Percentiles rank a stretch among this genome's conserved stretches.
These are phyloP conservation scores for Neogobius melanostomus DNA, from an alignment of 2,113 vertebrate genomes.

Conservation along the genomic window DNA sequence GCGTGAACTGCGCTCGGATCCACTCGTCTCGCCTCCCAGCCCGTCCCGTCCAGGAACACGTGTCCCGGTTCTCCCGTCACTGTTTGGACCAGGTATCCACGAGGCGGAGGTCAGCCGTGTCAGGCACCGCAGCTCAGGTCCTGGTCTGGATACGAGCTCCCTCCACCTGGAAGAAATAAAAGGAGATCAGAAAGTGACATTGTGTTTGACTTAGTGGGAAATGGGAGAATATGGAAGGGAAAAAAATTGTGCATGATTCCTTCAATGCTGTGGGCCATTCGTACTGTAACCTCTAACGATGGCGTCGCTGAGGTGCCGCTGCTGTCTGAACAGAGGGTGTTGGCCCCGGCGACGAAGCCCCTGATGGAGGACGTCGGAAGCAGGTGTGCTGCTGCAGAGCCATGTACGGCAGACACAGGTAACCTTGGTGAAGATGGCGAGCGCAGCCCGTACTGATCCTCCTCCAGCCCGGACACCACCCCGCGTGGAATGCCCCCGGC, in stretches of 20 bases:
- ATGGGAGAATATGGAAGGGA: no score
- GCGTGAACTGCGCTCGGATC: slow-evolving; percentile 94
- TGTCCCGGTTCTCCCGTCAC: slow-evolving; percentile 94
- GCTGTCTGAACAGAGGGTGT: slow-evolving; percentile 96
- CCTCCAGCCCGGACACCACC: slow-evolving; percentile 89
- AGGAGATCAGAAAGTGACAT: no score
- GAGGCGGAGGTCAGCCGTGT: slow-evolving; percentile 94
- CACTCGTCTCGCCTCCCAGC: slow-evolving; percentile 99
- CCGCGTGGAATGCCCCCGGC: slow-evolving; percentile 80
- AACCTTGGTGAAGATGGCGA: slow-evolving; percentile 97
- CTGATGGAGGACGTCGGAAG: slow-evolving; percentile 92
- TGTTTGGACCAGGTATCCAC: slow-evolving; percentile 92
- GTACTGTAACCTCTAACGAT: slow-evolving; percentile 92
- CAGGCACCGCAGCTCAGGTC: slow-evolving; percentile 86
- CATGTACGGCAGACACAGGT: slow-evolving; percentile 97
- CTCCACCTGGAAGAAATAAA: slow-evolving; percentile 81
- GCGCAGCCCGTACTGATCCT: slow-evolving; percentile 89
- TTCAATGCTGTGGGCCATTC: no score
- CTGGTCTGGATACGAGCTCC: slow-evolving; percentile 87
- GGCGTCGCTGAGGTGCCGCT: slow-evolving; percentile 93
- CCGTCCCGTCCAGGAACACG: slow-evolving; percentile 95
- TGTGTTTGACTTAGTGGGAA: no score
- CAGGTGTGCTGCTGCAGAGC: slow-evolving; percentile 97
- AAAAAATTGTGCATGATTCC: no score
- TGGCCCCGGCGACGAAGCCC: slow-evolving; percentile 94